Base-by-base conservation (phyloP, 2,888 invertebrate genomes). In the Pomacea canaliculata region DNA sequence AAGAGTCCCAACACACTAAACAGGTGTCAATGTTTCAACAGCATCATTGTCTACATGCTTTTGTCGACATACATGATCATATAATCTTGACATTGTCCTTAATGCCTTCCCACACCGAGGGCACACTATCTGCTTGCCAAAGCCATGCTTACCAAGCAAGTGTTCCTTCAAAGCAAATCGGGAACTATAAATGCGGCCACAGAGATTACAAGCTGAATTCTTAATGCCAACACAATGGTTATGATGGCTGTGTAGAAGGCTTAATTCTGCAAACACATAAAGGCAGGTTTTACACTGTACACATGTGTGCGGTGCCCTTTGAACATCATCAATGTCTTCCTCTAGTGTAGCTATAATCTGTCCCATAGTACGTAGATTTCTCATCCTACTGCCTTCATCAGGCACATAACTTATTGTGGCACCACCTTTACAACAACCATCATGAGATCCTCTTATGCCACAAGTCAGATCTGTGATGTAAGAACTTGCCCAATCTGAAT, bases 101-200 rank as follows among this genome's bases (percentile, higher is more conserved):
- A 79, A 76, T 23, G 73, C 73, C 46, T 76, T 78, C 46, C 79
- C 79, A 78, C 79, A 80, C 27, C 71, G 78, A 51, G 70, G 49
- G 71, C 79, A 80, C 13, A 71, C 73, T 9, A 80, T 78, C 69
- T 80, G 76, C 46, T 78, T 71, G 51, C 79, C 79, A 67, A 80
- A 76, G 37, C 79, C 79, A 74, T 80, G 79, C 19, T 76, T 76
- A 37, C 79, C 79, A n/a, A 76, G 73, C 78, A 80, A 56, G 70
- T 80, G 79, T 62, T 80, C 79, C 23, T 78, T 78, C 23, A 80
- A 65, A 8, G 79, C 76, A 66, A 73, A 80, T 70, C 76, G 76
- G 27, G 76, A 78, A 56, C 78, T 80, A 69, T 76, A 80, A 13
- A 80, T 66, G 12, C 79, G 73, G 23, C 71, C 70, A 37, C 79